Conservation (phyloP, 2,113 vertebrate species). For the Gnathonemus longibarbis region DNA sequence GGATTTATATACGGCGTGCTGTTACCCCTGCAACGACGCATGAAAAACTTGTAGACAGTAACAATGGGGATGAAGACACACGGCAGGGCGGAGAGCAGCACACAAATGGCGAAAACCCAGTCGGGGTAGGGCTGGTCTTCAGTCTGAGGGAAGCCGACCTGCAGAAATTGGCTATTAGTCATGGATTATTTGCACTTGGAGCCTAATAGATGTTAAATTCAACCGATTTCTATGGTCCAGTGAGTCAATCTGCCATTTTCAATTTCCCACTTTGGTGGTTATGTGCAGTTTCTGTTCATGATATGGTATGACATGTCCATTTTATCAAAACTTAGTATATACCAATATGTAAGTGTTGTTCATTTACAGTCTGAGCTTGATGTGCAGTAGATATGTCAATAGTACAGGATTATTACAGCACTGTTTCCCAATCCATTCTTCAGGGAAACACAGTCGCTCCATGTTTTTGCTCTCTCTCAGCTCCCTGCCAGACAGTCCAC, state of each 20-base stretch:
- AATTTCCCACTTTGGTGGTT: neutral
- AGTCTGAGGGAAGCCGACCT: slow-evolving; percentile 67
- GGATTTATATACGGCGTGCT: neutral
- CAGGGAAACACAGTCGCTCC: too few relatives aligned
- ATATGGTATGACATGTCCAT: neutral
- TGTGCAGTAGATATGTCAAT: neutral
- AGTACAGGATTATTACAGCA: neutral
- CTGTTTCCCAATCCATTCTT: neutral
- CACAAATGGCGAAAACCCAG: slow-evolving; percentile 68
- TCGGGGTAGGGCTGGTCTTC: slow-evolving; percentile 61
- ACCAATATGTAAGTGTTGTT: neutral
- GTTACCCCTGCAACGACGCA: neutral
- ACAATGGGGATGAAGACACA: slow-evolving; percentile 57
- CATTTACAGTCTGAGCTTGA: neutral
- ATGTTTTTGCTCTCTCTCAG: too few relatives aligned
- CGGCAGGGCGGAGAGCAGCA: slow-evolving; percentile 61
- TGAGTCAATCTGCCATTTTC: neutral
- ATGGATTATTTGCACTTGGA: neutral
- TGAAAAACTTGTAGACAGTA: slow-evolving; percentile 51
- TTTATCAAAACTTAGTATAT: neutral
- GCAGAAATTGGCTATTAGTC: slow-evolving; percentile 11
- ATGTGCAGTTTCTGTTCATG: neutral
- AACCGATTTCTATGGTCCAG: neutral
- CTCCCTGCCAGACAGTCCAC: too few relatives aligned
- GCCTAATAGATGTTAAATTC: neutral